These are phyloP conservation scores for Operophtera brumata DNA, from an alignment of 2,888 invertebrate genomes.

Conservation along the genomic window DNA sequence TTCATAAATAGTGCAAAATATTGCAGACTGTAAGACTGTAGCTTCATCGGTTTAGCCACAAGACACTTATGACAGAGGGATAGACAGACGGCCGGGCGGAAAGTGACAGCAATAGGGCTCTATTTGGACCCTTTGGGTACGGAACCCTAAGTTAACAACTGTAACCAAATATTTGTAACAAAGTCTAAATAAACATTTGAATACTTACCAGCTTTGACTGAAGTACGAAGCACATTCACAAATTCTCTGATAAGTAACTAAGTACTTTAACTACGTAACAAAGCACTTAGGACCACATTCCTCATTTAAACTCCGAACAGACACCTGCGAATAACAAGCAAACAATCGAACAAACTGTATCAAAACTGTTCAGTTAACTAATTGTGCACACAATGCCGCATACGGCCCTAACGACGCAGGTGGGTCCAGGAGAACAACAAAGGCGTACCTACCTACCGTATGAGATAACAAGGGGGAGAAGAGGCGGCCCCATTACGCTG, in stretches of 20 bases:
- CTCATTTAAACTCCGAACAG: conserved; percentile 41
- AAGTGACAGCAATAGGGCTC: too few relatives aligned
- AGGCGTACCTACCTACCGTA: conserved; percentile 45
- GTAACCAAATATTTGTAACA: too few relatives aligned
- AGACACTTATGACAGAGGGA: too few relatives aligned
- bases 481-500: conserved; percentile 66
- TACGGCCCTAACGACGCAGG: conserved; percentile 37
- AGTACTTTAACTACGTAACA: conserved; percentile 15
- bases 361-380: conserved; percentile 65
- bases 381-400: conserved; percentile 65
- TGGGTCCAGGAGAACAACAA: conserved; percentile 42
- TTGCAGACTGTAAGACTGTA: too few relatives aligned
- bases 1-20: too few relatives aligned
- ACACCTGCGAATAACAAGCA: conserved; percentile 21
- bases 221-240: conserved; percentile 1
- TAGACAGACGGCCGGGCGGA: too few relatives aligned
- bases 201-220: not conserved
- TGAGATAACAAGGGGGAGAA: conserved; percentile 66
- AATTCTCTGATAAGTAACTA: conserved; percentile 12
- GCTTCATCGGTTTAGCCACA: too few relatives aligned
- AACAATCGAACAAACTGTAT: conserved; percentile 49
- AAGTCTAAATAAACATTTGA: not conserved
- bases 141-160: too few relatives aligned
- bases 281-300: conserved; percentile 31
- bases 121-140: too few relatives aligned